Base-by-base conservation (phyloP, 2,113 vertebrate genomes). In the Lampris megalopsis region DNA sequence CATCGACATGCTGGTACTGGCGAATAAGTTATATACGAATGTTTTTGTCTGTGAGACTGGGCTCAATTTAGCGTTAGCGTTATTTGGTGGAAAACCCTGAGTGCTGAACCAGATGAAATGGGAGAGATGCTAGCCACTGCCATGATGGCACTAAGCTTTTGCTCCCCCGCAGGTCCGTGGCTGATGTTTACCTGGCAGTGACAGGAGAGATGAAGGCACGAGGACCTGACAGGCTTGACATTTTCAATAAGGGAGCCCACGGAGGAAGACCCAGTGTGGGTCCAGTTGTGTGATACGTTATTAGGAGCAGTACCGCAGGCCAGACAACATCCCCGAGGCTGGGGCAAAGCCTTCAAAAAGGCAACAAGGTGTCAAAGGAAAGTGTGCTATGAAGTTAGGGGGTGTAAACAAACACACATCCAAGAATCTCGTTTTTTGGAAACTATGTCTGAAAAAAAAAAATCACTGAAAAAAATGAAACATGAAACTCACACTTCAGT, bases 181-280 rank as follows among this genome's bases (percentile, higher is more conserved):
- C 41, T 52, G 57, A 60, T 71, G 84, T 81, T 83, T 65, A 75
- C 75, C 76, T 69, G 63, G 50, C 74, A 3, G 82, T 65, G 56
- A 81, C 66, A 66, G 61, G 7, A 57, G 69, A 77, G 63, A 52
- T 71, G 73, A 82, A 7, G 10, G 53, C 24, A 6, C 36, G 58
- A 47, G 40, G 68, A 69, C 75, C 50, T 56, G 79, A 88, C 87
- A 74, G 77, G 45, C 64, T n/a, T 87, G 87, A 85, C 79, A 86
- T 90, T 92, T 90, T 73, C 71, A 82, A 42, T 79, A 74, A 62
- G 77, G 77, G 76, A 54, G 47, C 72, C 61, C 1, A 41, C 80
- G 24, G 74, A 71, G 63, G 60, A 36, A 6, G 6, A 68, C 80
- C 80, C 70, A 58, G 73, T 24, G 75, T 73, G 82, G 73, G 71